Conservation (phyloP, 2,888 invertebrate genomes). For the Cheilosia vulpina region DNA sequence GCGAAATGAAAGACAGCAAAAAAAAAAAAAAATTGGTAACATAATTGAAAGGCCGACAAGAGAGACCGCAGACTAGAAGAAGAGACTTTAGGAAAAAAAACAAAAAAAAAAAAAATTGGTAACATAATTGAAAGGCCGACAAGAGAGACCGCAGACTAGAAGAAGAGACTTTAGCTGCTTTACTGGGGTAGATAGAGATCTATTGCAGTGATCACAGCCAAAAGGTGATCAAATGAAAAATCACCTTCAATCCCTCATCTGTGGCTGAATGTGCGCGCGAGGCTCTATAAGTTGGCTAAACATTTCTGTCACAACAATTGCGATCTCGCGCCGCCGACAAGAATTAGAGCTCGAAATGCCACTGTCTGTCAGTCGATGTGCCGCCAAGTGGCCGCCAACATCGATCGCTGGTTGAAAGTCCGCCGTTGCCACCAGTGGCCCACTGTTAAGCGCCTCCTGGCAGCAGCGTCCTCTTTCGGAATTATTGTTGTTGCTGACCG, state of each 20-base stretch:
- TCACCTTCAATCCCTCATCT: constrained; percentile 72
- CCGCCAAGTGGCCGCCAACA: constrained; percentile 65
- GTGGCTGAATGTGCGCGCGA: constrained; percentile 39
- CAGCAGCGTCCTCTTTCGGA: constrained; percentile 28
- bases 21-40: constrained; percentile 54
- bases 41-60: constrained; percentile 70
- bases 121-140: constrained; percentile 72
- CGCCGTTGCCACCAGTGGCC: neutral
- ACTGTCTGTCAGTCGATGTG: constrained; percentile 64
- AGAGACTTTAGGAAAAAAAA: constrained; percentile 13
- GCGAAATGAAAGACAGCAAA: constrained; percentile 18
- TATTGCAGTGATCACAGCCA: constrained; percentile 61
- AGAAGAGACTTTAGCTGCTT: constrained; percentile 41
- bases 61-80: constrained; percentile 23
- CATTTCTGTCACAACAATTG: constrained; percentile 74
- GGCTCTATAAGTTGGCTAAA: constrained; percentile 41
- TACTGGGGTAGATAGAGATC: constrained; percentile 32
- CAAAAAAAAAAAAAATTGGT: constrained; percentile 44
- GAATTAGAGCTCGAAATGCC: constrained; percentile 74
- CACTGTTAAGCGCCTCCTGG: constrained; percentile 52
- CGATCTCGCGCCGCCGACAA: constrained; percentile 69
- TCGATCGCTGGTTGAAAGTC: constrained; percentile 41
- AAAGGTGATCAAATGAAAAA: constrained; percentile 75
- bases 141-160: constrained; percentile 27
- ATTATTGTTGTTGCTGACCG: constrained; percentile 9